Conservation (phyloP, 2,113 vertebrate species). For the Cheilinus undulatus region DNA sequence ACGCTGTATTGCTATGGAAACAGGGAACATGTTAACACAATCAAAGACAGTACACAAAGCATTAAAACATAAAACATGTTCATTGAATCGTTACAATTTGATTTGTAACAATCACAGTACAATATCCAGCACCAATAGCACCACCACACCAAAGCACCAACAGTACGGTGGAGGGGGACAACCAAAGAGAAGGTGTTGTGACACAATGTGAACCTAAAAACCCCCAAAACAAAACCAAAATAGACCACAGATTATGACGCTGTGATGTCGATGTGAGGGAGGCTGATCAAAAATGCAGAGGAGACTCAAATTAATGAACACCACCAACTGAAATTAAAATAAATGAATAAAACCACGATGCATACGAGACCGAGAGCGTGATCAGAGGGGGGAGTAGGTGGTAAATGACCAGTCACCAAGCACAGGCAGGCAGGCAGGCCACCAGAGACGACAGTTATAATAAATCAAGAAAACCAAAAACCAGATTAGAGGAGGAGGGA, state of each 20-base stretch:
- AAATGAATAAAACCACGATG: conserved; percentile 79
- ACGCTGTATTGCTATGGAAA: conserved; percentile 2
- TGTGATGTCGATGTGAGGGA: conserved; percentile 64
- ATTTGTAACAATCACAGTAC: conserved; percentile 46
- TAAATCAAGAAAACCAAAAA: conserved; percentile 60
- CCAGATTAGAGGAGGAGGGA: conserved; percentile 49
- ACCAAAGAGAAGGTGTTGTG: conserved; percentile 48
- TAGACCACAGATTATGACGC: conserved; percentile 61
- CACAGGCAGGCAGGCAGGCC: conserved; percentile 84
- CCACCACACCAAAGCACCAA: conserved; percentile 63
- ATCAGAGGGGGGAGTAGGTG: conserved; percentile 54
- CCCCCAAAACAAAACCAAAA: conserved; percentile 39
- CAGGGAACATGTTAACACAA: neutral
- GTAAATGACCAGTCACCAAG: conserved; percentile 82
- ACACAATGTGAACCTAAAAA: conserved; percentile 53
- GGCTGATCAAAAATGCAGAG: conserved; percentile 76
- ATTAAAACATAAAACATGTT: conserved; percentile 5
- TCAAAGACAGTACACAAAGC: neutral
- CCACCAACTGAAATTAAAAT: conserved; percentile 70
- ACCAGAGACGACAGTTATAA: conserved; percentile 76
- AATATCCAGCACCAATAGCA: conserved; percentile 50
- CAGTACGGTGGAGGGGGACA: conserved; percentile 47
- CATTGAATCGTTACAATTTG: conserved; percentile 30
- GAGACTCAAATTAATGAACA: conserved; percentile 67
- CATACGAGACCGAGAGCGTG: conserved; percentile 71